These are phyloP conservation scores for Colius striatus DNA, from an alignment of 2,113 vertebrate species.

Conservation along the genomic window DNA sequence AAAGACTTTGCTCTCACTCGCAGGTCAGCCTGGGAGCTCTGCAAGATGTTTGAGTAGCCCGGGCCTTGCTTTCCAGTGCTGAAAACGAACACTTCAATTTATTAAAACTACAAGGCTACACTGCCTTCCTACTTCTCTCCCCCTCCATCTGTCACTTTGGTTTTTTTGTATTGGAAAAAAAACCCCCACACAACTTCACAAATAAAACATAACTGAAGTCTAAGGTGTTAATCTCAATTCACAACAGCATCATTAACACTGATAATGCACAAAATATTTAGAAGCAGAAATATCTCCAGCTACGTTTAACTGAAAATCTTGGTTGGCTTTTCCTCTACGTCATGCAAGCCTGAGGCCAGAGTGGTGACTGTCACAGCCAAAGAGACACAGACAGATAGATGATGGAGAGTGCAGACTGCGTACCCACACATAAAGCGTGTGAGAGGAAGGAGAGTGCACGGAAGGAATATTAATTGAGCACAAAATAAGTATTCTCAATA, in stretches of 20 bases:
- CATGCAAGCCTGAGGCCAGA: constrained; percentile 25
- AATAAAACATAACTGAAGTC: neutral
- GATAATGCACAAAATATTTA: neutral
- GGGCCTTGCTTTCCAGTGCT: neutral
- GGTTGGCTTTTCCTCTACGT: neutral
- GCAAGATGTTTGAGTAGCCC: neutral
- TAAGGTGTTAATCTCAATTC: neutral
- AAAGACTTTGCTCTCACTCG: neutral
- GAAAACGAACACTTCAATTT: neutral
- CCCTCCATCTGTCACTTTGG: neutral
- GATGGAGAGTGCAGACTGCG: constrained; percentile 72
- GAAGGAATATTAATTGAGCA: constrained; percentile 69
- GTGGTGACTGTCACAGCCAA: constrained; percentile 58
- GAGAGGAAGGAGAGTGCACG: constrained; percentile 56
- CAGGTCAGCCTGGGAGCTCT: neutral
- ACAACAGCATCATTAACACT: accelerated
- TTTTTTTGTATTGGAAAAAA: neutral
- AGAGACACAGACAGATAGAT: constrained; percentile 69
- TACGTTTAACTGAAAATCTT: neutral
- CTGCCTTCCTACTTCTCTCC: neutral
- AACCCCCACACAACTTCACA: neutral
- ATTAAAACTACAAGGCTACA: neutral
- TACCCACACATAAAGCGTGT: constrained; percentile 60
- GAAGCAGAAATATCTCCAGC: neutral
- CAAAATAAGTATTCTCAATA: constrained; percentile 58